Evolutionary conservation across 2,888 invertebrate species (phyloP).

Genomic region (Nemoura dubitans): DNA sequence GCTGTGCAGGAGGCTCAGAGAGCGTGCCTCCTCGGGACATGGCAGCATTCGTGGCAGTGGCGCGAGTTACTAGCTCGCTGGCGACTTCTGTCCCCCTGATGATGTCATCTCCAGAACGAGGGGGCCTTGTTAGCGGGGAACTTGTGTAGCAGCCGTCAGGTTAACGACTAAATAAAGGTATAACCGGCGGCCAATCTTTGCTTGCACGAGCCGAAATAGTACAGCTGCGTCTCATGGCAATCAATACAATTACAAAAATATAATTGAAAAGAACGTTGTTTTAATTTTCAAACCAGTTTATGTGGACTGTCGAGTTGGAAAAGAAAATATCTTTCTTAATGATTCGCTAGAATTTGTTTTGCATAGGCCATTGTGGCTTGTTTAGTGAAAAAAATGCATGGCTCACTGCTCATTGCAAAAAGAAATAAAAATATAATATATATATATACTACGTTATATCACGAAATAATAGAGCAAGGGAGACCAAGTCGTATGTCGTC

Average conservation of each 20-base stretch:
- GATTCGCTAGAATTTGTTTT: slow-evolving; percentile 33
- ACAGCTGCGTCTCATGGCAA: slow-evolving; percentile 15
- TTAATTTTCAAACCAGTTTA: slow-evolving; percentile 24
- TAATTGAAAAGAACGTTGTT: not conserved
- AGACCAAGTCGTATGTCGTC: slow-evolving; percentile 48
- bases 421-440: slow-evolving; percentile 39
- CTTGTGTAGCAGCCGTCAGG: slow-evolving; percentile 31
- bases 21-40: slow-evolving; percentile 14
- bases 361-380: not conserved
- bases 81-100: slow-evolving; percentile 52
- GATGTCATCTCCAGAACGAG: slow-evolving; percentile 56
- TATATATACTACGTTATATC: slow-evolving; percentile 36
- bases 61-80: slow-evolving; percentile 45
- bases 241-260: slow-evolving; percentile 19
- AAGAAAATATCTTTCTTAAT: slow-evolving; percentile 1
- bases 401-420: slow-evolving; percentile 31
- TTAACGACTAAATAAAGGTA: not conserved
- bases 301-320: not conserved
- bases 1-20: slow-evolving; percentile 43
- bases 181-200: slow-evolving; percentile 7
- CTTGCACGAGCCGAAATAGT: slow-evolving; percentile 33
- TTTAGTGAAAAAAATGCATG: not conserved
- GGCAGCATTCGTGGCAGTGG: slow-evolving; percentile 30
- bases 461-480: slow-evolving; percentile 46
- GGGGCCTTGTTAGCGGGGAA: slow-evolving; percentile 52